phyloP scores from a whole-genome alignment of 1,140 invertebrate species.

The Olivierus martensii region DNA sequence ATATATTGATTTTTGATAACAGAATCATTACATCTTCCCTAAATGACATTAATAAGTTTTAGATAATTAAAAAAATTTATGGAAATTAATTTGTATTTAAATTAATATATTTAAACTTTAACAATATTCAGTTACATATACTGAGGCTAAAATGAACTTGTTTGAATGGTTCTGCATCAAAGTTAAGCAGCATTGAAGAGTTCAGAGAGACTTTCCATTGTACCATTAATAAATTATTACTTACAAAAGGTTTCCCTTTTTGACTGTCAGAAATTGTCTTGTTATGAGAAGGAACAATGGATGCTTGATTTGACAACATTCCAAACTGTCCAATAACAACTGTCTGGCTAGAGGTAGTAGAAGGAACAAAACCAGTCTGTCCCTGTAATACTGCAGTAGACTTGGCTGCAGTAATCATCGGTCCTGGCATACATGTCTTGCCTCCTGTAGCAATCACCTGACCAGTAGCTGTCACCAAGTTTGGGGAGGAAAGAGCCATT shows the following conservation, averaged over 20 bases:
- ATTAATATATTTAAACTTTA: not conserved
- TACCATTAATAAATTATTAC: conserved; percentile 18
- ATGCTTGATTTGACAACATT: conserved; percentile 56
- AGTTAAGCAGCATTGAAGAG: too few relatives aligned
- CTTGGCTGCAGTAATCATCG: conserved; percentile 18
- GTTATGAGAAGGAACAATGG: conserved; percentile 40
- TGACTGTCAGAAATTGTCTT: conserved; percentile 22
- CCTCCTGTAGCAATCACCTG: conserved; percentile 6
- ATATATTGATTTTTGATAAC: too few relatives aligned
- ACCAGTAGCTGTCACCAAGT: conserved; percentile 6
- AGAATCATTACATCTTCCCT: too few relatives aligned
- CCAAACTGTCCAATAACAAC: conserved; percentile 61
- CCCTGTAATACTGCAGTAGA: conserved; percentile 14
- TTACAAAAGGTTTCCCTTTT: conserved; percentile 26
- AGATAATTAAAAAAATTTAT: too few relatives aligned
- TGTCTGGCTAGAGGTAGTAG: conserved; percentile 58
- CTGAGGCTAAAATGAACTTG: not conserved
- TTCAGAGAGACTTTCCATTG: too few relatives aligned
- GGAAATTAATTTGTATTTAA: too few relatives aligned
- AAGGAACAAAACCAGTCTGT: conserved; percentile 45
- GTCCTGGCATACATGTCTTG: conserved; percentile 14
- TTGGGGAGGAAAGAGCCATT: not conserved
- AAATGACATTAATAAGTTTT: too few relatives aligned
- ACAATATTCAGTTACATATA: not conserved
- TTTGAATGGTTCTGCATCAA: not conserved